These are phyloP conservation scores for Equus quagga DNA, from an alignment of 2,113 vertebrate species.

Conservation along the genomic window DNA sequence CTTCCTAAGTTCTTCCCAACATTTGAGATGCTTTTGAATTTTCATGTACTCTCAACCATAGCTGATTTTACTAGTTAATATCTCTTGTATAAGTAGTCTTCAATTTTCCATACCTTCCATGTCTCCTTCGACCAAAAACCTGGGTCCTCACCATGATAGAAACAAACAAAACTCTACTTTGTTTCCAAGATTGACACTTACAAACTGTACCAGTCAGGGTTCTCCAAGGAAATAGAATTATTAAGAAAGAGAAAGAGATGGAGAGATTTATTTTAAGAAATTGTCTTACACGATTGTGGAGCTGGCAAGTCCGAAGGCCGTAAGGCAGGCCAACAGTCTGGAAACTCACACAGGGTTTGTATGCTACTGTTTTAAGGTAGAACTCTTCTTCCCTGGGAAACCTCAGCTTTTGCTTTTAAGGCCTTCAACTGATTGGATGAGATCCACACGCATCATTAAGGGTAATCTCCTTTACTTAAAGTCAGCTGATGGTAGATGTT, in stretches of 20 bases:
- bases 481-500: not conserved
- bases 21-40: not conserved
- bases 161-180: not conserved
- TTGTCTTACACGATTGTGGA: not conserved
- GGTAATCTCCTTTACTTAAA: not conserved
- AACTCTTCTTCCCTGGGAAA: not conserved
- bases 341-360: not conserved
- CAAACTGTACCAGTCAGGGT: not conserved
- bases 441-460: not conserved
- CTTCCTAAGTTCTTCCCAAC: not conserved
- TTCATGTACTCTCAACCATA: not conserved
- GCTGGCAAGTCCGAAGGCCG: not conserved
- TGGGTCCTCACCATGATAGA: not conserved
- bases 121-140: not conserved
- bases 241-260: not conserved
- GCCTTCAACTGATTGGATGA: not conserved
- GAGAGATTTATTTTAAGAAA: not conserved
- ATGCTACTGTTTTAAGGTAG: not conserved
- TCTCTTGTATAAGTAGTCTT: not conserved
- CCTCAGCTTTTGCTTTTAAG: not conserved
- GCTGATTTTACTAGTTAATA: not conserved
- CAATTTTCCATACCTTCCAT: not conserved
- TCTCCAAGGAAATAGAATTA: not conserved
- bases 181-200: not conserved
- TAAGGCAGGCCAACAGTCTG: too few relatives aligned